Evolutionary conservation across 2,113 vertebrate genomes (phyloP), one percentile per base, ranked within the genome.

Genomic region (Percopsis transmontana): DNA sequence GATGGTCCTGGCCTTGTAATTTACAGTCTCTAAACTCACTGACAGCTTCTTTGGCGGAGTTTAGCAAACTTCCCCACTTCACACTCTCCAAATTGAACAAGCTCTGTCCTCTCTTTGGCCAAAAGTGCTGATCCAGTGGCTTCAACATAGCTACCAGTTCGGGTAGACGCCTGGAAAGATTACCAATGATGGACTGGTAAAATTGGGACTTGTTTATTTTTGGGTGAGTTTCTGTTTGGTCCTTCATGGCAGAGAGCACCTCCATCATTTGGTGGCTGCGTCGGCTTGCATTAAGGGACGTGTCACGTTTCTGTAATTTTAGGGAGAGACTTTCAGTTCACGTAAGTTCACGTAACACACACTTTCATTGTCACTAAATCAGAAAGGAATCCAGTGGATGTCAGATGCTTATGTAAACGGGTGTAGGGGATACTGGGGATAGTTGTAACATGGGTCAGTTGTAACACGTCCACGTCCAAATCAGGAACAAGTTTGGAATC

Each of bases 21-120:
- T 56, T 56, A 8, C 54, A 56, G 21, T 56, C 54, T 56, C 54
- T 24, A 20, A 56, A 56, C 54, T 56, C 1, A 56, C 54, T 56
- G 6, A 56, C 48, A 51, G 48, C 48, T 51, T 51, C 15, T 14
- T 14, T 51, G 48, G n/a, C 48, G 48, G 18, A 51, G 3, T 51
- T 51, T 51, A 51, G 48, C 48, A 51, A 51, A 51, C 48, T 51
- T 51, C 48, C 48, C n/a, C 48, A 51, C 48, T 16, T 51, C 48
- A 51, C 14, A 5, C 12, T 11, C 50, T 52, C 19, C 8, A 19
- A 51, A 50, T 42, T n/a, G n/a, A 42, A 8, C 41, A 44, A 51
- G 48, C n/a, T 51, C n/a, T 14, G 13, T 51, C n/a, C 41, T 44
- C 41, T 44, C 41, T 44, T 44, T 44, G 2, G 41, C 2, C 41